phyloP scores from a whole-genome alignment of 2,113 vertebrate species.

The Atractosteus spatula region DNA sequence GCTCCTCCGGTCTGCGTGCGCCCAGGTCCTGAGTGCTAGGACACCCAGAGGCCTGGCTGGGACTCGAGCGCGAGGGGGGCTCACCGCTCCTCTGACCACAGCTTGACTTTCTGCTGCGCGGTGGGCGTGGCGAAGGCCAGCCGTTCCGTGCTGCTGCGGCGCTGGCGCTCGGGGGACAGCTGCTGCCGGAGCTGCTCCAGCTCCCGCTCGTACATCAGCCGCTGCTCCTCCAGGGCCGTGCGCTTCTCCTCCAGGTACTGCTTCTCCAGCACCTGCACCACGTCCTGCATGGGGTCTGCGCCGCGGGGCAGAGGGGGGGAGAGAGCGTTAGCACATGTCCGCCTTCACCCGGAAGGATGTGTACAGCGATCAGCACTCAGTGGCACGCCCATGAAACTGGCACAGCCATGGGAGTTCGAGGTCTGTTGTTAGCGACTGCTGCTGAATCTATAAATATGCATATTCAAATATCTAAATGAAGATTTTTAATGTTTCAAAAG shows the following conservation, averaged over 20 bases:
- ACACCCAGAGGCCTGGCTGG: too few relatives aligned
- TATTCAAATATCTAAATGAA: too few relatives aligned
- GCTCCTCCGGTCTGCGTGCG: too few relatives aligned
- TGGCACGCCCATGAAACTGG: not conserved
- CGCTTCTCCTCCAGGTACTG: conserved; percentile 94
- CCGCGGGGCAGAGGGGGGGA: not conserved
- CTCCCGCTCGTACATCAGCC: conserved; percentile 92
- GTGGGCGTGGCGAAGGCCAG: conserved; percentile 76
- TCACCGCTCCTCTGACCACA: conserved; percentile 94
- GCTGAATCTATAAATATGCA: too few relatives aligned
- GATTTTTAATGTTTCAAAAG: too few relatives aligned
- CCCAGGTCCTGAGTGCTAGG: too few relatives aligned
- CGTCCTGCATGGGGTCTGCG: conserved; percentile 90
- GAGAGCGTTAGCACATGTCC: not conserved
- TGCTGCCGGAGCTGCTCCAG: conserved; percentile 88
- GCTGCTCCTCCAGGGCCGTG: conserved; percentile 90
- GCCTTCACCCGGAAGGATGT: too few relatives aligned
- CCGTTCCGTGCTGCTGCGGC: conserved; percentile 70
- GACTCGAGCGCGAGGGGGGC: not conserved
- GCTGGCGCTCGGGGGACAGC: conserved; percentile 83
- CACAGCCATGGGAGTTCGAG: too few relatives aligned
- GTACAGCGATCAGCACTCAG: not conserved
- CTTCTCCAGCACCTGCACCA: conserved; percentile 91
- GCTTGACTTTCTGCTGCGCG: conserved; percentile 78
- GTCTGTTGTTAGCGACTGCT: too few relatives aligned